Evolutionary conservation across 1,140 invertebrate genomes (phyloP), one percentile per base, ranked within the genome.

Genomic region (Planococcus citri): DNA sequence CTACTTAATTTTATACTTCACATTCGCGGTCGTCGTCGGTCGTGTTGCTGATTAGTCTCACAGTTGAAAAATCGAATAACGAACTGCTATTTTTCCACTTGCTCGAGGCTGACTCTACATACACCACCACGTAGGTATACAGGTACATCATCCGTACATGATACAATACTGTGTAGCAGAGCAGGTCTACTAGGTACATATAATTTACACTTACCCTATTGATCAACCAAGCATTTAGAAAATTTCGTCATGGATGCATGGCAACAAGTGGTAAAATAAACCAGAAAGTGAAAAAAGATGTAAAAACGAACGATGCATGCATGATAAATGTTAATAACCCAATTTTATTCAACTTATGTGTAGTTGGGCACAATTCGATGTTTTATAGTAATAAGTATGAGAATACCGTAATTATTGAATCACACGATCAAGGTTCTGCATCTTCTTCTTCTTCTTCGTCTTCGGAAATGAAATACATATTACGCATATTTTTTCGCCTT

Each of bases 171-270:
- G n/a, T n/a, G n/a, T n/a, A n/a, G n/a, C n/a, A n/a, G n/a, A n/a
- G n/a, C n/a, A n/a, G n/a, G n/a, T n/a, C n/a, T n/a, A n/a, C n/a
- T n/a, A n/a, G n/a, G n/a, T 20, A 20, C 17, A 12, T 51, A 20
- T 51, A 51, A 51, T 51, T 51, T 51, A 51, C 41, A 51, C 41
- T 51, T 51, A 51, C 41, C 41, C 41, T 51, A 51, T 51, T 51
- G 41, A 51, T 51, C 41, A 51, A 51, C 41, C 12, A 51, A 51
- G 41, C 41, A 51, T 51, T 51, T 51, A 51, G 41, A 51, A 51
- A 51, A 51, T 51, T 51, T 51, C 41, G 41, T 51, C 41, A 51
- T 20, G 41, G 41, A 51, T 51, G 41, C 41, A 51, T 51, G 41
- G 17, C 12, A 20, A 51, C 41, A n/a, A 51, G 41, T 51, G 41